phyloP scores from a whole-genome alignment of 2,113 vertebrate genomes.

The Setophaga petechia region DNA sequence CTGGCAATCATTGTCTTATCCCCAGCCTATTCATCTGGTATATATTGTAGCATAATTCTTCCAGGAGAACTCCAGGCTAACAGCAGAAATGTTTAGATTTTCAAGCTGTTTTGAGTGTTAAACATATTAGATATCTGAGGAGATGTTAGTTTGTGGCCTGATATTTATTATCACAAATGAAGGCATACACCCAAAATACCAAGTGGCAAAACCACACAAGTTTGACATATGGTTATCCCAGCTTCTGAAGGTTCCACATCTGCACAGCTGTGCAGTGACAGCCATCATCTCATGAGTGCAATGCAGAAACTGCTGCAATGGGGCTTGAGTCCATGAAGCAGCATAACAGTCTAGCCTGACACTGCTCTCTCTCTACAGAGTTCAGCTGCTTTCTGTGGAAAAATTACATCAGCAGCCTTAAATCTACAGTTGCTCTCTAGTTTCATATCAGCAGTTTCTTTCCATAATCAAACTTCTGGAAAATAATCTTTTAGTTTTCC shows the following conservation, averaged over 20 bases:
- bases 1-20: background rate
- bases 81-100: constrained; percentile 49
- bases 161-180: constrained; percentile 57
- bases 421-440: background rate
- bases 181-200: background rate
- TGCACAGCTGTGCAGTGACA: constrained; percentile 3
- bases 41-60: background rate
- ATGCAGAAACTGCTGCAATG: background rate
- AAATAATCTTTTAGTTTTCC: background rate
- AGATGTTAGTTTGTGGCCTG: constrained; percentile 31
- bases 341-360: background rate
- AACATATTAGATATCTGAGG: constrained; percentile 18
- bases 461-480: background rate
- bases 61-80: background rate
- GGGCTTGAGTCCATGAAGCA: background rate
- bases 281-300: background rate
- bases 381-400: background rate
- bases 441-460: background rate
- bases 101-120: constrained; percentile 30
- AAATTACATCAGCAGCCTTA: background rate
- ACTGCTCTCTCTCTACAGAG: background rate
- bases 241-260: background rate
- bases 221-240: background rate
- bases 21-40: constrained; percentile 5
- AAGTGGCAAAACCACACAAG: constrained; percentile 35